Conservation (phyloP, 2,888 invertebrate genomes). For the Ceramica pisi region DNA sequence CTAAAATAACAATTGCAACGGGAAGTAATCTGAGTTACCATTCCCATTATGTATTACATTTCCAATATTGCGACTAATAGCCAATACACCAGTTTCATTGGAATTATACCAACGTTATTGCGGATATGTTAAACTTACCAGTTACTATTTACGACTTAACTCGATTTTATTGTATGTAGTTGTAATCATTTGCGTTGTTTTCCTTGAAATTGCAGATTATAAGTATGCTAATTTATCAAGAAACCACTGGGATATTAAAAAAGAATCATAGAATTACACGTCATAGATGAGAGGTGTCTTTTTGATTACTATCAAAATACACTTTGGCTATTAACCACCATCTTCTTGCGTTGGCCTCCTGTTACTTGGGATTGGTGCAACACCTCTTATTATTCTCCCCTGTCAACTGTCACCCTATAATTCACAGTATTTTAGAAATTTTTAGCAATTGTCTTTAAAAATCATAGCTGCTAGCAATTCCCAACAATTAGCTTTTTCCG, state of each 20-base stretch:
- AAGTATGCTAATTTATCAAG: not conserved
- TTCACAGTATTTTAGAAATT: too few relatives aligned
- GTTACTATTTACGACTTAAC: slow-evolving; percentile 15
- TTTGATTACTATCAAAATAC: too few relatives aligned
- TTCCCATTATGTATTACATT: slow-evolving; percentile 55
- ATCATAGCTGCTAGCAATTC: too few relatives aligned
- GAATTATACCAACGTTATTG: slow-evolving; percentile 20
- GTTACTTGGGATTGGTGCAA: too few relatives aligned
- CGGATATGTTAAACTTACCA: slow-evolving; percentile 38
- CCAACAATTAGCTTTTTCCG: too few relatives aligned
- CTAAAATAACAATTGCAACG: slow-evolving; percentile 35
- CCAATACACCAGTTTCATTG: slow-evolving; percentile 17
- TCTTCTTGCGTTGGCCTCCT: too few relatives aligned
- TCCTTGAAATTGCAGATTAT: not conserved
- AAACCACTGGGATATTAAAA: not conserved
- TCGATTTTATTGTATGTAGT: not conserved
- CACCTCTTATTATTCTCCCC: too few relatives aligned
- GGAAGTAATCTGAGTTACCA: slow-evolving; percentile 38
- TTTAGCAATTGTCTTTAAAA: too few relatives aligned
- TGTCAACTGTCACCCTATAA: too few relatives aligned
- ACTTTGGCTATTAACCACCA: too few relatives aligned
- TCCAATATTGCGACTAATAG: slow-evolving; percentile 45
- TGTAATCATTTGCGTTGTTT: not conserved
- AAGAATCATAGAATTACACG: not conserved
- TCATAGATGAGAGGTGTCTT: too few relatives aligned